These are phyloP conservation scores for Athene cunicularia DNA, from an alignment of 2,113 vertebrate genomes.

Conservation along the genomic window DNA sequence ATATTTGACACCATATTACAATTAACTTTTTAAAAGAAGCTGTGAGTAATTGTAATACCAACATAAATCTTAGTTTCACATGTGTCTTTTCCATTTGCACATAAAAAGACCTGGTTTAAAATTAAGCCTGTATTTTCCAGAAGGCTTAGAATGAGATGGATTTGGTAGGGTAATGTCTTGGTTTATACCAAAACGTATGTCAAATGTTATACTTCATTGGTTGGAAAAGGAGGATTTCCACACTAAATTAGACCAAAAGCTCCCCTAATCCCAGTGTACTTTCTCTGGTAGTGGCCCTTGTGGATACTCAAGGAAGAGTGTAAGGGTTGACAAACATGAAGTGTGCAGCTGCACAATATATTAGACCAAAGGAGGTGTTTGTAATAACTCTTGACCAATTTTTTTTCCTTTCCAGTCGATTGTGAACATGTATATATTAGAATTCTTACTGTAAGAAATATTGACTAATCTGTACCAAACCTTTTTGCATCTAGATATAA, in stretches of 20 bases:
- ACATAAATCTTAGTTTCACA: not conserved
- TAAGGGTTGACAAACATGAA: not conserved
- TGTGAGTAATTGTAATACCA: not conserved
- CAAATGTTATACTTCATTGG: not conserved
- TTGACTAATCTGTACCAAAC: not conserved
- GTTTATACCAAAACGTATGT: not conserved
- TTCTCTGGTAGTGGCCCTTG: not conserved
- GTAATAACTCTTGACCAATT: not conserved
- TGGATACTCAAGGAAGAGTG: not conserved
- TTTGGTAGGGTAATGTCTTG: not conserved
- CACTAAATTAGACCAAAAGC: not conserved
- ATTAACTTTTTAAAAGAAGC: not conserved
- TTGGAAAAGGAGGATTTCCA: not conserved
- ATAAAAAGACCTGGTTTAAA: not conserved
- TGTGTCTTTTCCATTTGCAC: rapidly evolving
- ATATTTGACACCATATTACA: not conserved
- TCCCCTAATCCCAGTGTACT: not conserved
- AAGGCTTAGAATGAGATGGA: not conserved
- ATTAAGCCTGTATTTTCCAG: not conserved
- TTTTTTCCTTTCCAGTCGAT: not conserved
- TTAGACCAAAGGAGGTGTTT: not conserved
- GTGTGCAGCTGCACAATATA: not conserved
- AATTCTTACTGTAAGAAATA: not conserved
- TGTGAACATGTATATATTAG: no score
- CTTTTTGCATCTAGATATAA: not conserved